These are phyloP conservation scores for Paradoxurus hermaphroditus DNA, from an alignment of 2,113 vertebrate species.

Conservation along the genomic window DNA sequence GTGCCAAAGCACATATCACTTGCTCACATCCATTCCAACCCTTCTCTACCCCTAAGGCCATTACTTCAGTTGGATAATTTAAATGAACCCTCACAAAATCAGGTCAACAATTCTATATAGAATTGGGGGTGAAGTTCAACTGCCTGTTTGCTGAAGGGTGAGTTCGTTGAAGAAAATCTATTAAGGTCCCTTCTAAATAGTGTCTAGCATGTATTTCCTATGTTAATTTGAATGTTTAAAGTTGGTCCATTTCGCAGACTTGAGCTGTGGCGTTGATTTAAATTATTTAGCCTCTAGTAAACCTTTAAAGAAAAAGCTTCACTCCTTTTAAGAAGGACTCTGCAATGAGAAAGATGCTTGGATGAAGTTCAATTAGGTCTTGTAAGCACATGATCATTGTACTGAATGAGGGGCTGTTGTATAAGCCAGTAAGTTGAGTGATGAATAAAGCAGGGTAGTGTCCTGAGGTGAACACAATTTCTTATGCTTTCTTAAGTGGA, in stretches of 20 bases:
- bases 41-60: background rate
- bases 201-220: background rate
- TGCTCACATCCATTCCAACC: background rate
- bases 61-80: background rate
- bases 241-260: background rate
- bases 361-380: background rate
- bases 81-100: background rate
- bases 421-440: fast-evolving
- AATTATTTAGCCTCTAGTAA: background rate
- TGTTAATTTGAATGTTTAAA: slow-evolving; percentile 16
- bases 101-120: background rate
- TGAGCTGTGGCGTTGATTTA: background rate
- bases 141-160: background rate
- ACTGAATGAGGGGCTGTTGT: background rate
- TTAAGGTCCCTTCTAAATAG: background rate
- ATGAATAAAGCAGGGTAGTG: background rate
- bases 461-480: background rate
- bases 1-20: background rate
- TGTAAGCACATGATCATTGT: background rate
- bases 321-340: background rate
- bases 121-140: background rate
- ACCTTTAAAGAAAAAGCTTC: background rate
- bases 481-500: background rate
- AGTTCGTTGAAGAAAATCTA: background rate
- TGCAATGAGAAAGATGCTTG: background rate